Evolutionary conservation across 2,797 vertebrate species (phyloP).

Genomic region (Enteromius argenteus): DNA sequence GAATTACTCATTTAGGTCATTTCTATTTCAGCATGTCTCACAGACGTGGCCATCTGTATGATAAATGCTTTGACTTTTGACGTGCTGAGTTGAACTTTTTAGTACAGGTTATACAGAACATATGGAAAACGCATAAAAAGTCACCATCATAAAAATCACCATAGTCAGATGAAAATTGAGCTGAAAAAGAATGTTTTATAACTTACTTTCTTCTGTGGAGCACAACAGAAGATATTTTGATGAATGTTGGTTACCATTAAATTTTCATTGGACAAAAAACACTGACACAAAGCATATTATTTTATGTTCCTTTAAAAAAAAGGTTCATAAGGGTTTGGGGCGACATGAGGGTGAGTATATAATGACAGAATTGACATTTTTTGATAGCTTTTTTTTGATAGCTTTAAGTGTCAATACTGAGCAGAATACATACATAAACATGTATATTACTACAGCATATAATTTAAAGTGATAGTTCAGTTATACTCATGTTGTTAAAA

Average conservation of each 20-base stretch:
- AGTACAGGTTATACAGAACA: slow-evolving; percentile 8
- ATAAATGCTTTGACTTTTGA: slow-evolving; percentile 28
- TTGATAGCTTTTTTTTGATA: neutral
- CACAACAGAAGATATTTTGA: neutral
- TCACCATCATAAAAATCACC: neutral
- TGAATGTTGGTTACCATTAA: neutral
- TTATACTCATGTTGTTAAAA: neutral
- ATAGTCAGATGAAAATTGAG: neutral
- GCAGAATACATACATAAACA: neutral
- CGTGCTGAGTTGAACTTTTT: slow-evolving; percentile 14
- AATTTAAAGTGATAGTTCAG: neutral
- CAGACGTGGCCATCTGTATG: slow-evolving; percentile 21
- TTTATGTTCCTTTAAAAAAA: neutral
- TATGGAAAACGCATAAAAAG: slow-evolving; percentile 3
- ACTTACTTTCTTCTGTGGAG: neutral
- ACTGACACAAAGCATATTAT: neutral
- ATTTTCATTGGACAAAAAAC: neutral
- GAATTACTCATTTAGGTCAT: slow-evolving; percentile 56
- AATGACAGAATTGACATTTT: rapidly evolving
- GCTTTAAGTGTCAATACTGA: neutral
- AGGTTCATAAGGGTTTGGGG: neutral
- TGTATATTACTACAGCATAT: neutral
- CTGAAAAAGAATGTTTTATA: neutral
- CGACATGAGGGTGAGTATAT: neutral
- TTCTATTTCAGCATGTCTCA: slow-evolving; percentile 45